These are phyloP conservation scores for Eulemur rubriventer DNA, from an alignment of 2,797 vertebrate species.

Conservation along the genomic window DNA sequence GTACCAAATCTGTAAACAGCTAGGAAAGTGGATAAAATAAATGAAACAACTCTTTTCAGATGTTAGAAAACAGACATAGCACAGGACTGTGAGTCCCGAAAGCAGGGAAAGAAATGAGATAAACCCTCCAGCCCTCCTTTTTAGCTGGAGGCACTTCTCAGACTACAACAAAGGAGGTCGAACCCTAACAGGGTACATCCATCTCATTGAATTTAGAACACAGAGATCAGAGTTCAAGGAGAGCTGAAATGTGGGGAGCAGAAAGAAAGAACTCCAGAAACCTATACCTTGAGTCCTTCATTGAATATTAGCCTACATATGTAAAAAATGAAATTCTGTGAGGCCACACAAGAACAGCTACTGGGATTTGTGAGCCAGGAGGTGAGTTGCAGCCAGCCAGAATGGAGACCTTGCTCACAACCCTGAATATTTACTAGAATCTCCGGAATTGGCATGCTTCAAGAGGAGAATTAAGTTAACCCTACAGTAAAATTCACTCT, in stretches of 20 bases:
- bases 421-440: neutral
- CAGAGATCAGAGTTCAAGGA: neutral
- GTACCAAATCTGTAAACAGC: neutral
- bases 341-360: neutral
- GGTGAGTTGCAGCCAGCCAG: neutral
- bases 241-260: neutral
- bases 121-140: neutral
- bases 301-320: neutral
- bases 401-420: neutral
- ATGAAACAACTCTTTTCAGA: neutral
- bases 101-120: neutral
- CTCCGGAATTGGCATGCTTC: neutral
- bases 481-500: neutral
- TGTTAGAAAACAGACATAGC: neutral
- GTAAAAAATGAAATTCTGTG: neutral
- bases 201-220: neutral
- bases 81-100: neutral
- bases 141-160: neutral
- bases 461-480: neutral
- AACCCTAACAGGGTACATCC: neutral
- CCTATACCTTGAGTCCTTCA: neutral
- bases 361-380: neutral
- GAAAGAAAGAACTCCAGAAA: neutral
- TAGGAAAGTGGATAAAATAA: neutral
- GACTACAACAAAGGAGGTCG: neutral